Conservation (phyloP, 2,113 vertebrate species). For the Phyllopteryx taeniolatus region DNA sequence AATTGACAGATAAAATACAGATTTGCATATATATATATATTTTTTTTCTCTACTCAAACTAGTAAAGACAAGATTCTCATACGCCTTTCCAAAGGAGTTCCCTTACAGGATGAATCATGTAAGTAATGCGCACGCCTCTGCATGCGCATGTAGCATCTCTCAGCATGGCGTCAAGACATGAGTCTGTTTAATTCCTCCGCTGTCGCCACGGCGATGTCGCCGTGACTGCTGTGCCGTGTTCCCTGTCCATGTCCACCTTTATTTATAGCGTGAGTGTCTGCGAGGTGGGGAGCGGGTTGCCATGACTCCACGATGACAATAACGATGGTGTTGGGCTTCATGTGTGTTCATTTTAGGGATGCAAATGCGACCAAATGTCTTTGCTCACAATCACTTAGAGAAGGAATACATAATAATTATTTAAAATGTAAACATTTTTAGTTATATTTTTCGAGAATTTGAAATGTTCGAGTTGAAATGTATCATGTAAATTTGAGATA, state of each 20-base stretch:
- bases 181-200: too few relatives aligned
- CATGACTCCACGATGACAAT: neutral
- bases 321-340: too few relatives aligned
- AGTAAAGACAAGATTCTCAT: constrained; percentile 99
- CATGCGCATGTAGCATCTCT: constrained; percentile 15
- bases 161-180: constrained; percentile 26
- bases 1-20: neutral
- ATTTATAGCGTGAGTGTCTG: neutral
- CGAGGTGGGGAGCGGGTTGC: neutral
- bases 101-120: constrained; percentile 99
- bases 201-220: too few relatives aligned
- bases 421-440: too few relatives aligned
- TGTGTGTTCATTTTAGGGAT: too few relatives aligned
- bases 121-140: constrained; percentile 66
- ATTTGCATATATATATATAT: neutral
- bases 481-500: too few relatives aligned
- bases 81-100: constrained; percentile 99
- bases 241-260: neutral
- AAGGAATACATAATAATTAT: too few relatives aligned
- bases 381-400: too few relatives aligned
- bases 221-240: too few relatives aligned
- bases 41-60: constrained; percentile 42
- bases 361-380: too few relatives aligned
- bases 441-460: too few relatives aligned
- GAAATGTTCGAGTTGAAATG: too few relatives aligned